phyloP scores from a whole-genome alignment of 2,888 invertebrate genomes.

The Amiota mariae region DNA sequence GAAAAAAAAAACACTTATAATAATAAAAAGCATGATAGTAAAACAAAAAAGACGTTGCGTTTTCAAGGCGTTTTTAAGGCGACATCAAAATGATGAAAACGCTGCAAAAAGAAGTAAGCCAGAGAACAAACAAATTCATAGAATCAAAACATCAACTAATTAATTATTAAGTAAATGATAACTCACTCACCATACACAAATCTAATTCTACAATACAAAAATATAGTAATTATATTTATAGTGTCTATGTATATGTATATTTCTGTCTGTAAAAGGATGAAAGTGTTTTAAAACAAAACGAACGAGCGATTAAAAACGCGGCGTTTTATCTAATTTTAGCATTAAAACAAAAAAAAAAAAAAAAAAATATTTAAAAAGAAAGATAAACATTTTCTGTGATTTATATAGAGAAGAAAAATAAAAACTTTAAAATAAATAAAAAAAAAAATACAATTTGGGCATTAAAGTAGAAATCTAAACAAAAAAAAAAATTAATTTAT shows the following conservation, averaged over 20 bases:
- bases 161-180: conserved; percentile 25
- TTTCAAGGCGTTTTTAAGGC: not conserved
- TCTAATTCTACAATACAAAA: no score
- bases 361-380: conserved; percentile 50
- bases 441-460: conserved; percentile 39
- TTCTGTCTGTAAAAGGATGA: no score
- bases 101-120: conserved; percentile 2
- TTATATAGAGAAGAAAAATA: conserved; percentile 60
- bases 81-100: not conserved
- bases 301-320: conserved; percentile 49
- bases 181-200: no score
- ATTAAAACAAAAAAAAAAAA: conserved; percentile 38
- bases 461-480: conserved; percentile 23
- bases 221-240: no score
- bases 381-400: conserved; percentile 63
- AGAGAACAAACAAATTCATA: conserved; percentile 8
- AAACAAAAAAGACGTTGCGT: not conserved
- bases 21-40: not conserved
- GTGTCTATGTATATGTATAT: no score
- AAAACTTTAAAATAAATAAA: conserved; percentile 55
- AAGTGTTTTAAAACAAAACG: conserved; percentile 42
- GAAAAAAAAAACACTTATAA: not conserved
- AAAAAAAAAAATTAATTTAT: conserved; percentile 1
- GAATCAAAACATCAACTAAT: conserved; percentile 7
- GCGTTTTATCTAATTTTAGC: conserved; percentile 56